Evolutionary conservation across 2,113 vertebrate genomes (phyloP).

Genomic region (Hippocampus zosterae): DNA sequence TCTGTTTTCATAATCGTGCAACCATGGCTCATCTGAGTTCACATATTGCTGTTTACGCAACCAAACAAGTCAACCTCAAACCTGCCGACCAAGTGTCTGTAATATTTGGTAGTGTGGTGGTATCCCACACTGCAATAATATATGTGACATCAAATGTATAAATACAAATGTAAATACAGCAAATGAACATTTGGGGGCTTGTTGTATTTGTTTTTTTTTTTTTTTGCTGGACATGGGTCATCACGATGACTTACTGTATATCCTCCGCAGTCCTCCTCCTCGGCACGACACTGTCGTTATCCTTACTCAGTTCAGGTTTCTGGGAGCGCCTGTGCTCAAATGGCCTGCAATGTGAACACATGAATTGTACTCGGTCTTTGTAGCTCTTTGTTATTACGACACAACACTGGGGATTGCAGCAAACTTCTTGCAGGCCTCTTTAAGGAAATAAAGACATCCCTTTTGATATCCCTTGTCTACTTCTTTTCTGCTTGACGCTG

Average conservation of each 20-base stretch:
- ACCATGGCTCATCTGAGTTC: too few relatives aligned
- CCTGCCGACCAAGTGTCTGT: too few relatives aligned
- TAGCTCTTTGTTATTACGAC: constrained; percentile 75
- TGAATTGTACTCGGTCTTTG: constrained; percentile 75
- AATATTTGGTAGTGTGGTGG: too few relatives aligned
- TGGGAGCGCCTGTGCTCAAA: constrained; percentile 82
- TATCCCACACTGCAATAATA: too few relatives aligned
- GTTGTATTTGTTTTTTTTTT: too few relatives aligned
- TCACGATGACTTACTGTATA: background rate
- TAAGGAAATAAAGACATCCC: constrained; percentile 71
- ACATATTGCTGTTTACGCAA: too few relatives aligned
- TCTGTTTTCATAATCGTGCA: too few relatives aligned
- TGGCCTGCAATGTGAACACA: constrained; percentile 80
- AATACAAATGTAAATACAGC: too few relatives aligned
- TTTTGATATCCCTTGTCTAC: constrained; percentile 79
- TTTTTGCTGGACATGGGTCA: background rate
- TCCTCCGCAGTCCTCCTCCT: background rate
- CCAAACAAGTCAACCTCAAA: too few relatives aligned
- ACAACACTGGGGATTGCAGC: constrained; percentile 83
- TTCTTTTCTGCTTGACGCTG: constrained; percentile 65
- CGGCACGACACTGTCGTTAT: background rate
- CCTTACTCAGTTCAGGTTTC: constrained; percentile 41
- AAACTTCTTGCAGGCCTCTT: constrained; percentile 82
- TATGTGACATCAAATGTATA: too few relatives aligned
- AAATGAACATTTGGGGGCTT: too few relatives aligned